Evolutionary conservation across 2,888 invertebrate species (phyloP).

Genomic region (Chouioia cunea): DNA sequence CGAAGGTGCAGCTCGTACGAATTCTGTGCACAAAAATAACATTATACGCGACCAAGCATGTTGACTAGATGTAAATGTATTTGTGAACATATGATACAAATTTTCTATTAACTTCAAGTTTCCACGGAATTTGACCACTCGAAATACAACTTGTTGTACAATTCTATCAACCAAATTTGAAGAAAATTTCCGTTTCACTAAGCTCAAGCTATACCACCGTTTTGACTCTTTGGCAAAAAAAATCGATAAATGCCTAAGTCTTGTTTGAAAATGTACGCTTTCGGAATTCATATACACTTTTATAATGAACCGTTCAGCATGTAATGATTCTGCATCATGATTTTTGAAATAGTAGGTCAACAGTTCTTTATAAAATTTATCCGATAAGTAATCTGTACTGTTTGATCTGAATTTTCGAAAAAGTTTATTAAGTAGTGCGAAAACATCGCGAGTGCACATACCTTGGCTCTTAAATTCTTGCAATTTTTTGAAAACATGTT

Average conservation of each 20-base stretch:
- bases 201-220: slow-evolving; percentile 25
- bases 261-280: slow-evolving; percentile 18
- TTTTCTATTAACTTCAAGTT: slow-evolving; percentile 20
- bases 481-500: slow-evolving; percentile 18
- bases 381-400: slow-evolving; percentile 46
- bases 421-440: slow-evolving; percentile 16
- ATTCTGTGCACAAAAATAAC: slow-evolving; percentile 38
- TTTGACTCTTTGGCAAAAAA: slow-evolving; percentile 19
- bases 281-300: slow-evolving; percentile 38
- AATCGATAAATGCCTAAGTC: slow-evolving; percentile 17
- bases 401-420: slow-evolving; percentile 34
- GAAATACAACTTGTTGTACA: slow-evolving; percentile 18
- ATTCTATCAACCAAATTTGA: slow-evolving; percentile 34
- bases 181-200: slow-evolving; percentile 23
- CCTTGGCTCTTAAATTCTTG: slow-evolving; percentile 17
- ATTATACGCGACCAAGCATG: slow-evolving; percentile 33
- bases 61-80: slow-evolving; percentile 24
- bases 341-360: slow-evolving; percentile 51
- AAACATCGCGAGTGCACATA: slow-evolving; percentile 22
- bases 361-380: slow-evolving; percentile 53
- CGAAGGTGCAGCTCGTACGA: slow-evolving; percentile 15
- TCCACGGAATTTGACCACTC: slow-evolving; percentile 40
- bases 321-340: slow-evolving; percentile 7
- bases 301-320: slow-evolving; percentile 30
- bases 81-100: slow-evolving; percentile 22